A percentile compares a stretch with the other conserved stretches of the same genome.
Conservation (phyloP, 1,140 invertebrate genomes). For the Zaprionus tsacasi region DNA sequence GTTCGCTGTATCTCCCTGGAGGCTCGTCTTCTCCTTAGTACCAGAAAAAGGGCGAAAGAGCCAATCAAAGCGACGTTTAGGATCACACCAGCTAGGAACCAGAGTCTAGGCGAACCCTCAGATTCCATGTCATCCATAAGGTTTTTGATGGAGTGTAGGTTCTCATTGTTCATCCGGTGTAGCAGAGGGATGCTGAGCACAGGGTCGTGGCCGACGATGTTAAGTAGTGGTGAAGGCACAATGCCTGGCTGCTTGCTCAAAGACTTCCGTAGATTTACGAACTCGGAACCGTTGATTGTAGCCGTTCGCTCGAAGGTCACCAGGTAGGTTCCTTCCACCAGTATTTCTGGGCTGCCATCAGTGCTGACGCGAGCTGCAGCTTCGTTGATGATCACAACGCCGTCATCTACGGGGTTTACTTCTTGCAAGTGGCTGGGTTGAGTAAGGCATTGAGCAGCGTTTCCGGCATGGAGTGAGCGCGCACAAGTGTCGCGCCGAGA, state of each 20-base stretch:
- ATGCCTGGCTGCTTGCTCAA: conserved; percentile 3
- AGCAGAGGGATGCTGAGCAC: conserved; percentile 17
- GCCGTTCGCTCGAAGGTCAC: conserved; percentile 17
- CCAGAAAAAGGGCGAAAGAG: too few relatives aligned
- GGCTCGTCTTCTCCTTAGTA: too few relatives aligned
- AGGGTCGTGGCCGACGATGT: conserved; percentile 17
- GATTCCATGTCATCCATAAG: conserved; percentile 19
- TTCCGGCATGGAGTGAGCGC: not conserved
- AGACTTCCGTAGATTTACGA: not conserved
- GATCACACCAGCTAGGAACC: conserved; percentile 12
- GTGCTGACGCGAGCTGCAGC: too few relatives aligned
- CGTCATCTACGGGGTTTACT: too few relatives aligned
- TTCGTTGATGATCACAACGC: too few relatives aligned
- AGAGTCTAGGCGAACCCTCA: conserved; percentile 7
- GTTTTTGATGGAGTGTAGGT: not conserved
- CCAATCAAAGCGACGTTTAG: too few relatives aligned
- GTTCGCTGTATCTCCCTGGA: too few relatives aligned
- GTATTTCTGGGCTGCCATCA: too few relatives aligned
- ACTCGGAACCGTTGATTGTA: not conserved
- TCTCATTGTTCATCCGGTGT: conserved; percentile 27
- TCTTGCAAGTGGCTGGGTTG: too few relatives aligned
- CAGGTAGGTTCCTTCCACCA: too few relatives aligned
- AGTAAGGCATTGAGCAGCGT: too few relatives aligned
- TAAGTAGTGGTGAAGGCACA: not conserved
- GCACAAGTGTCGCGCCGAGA: conserved; percentile 31